A percentile compares a stretch with the other conserved stretches of the same genome.
These are phyloP conservation scores for Temnothorax rugatulus DNA, from an alignment of 2,888 invertebrate species.

Conservation along the genomic window DNA sequence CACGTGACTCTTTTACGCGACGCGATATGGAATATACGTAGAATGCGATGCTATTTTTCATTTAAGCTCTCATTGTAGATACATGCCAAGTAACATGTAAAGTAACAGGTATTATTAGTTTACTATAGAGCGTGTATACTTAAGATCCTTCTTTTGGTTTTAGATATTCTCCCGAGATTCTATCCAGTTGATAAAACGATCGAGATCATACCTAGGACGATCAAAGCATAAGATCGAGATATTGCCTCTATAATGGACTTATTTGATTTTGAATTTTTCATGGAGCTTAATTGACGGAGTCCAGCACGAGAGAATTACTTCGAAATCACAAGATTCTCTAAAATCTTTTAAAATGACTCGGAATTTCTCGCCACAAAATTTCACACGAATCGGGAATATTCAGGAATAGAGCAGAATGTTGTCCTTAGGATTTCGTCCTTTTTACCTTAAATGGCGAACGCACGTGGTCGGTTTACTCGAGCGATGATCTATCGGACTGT, in stretches of 20 bases:
- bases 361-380: background rate
- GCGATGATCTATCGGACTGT: background rate
- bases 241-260: background rate
- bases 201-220: background rate
- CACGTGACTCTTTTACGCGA: too few relatives aligned
- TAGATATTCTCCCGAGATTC: background rate
- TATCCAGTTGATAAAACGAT: background rate
- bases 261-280: background rate
- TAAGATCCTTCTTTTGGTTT: background rate
- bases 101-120: too few relatives aligned
- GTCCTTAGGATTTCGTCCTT: background rate
- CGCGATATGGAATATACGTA: too few relatives aligned
- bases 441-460: conserved; percentile 12
- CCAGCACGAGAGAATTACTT: background rate
- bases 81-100: too few relatives aligned
- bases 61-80: too few relatives aligned
- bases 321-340: background rate
- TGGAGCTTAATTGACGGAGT: background rate
- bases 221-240: background rate
- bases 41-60: too few relatives aligned
- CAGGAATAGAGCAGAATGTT: background rate
- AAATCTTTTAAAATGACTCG: background rate
- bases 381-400: background rate
- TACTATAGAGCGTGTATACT: too few relatives aligned
- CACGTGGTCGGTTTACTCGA: background rate